These are phyloP conservation scores for Nannoperca australis DNA, from an alignment of 2,797 vertebrate genomes.

Conservation along the genomic window DNA sequence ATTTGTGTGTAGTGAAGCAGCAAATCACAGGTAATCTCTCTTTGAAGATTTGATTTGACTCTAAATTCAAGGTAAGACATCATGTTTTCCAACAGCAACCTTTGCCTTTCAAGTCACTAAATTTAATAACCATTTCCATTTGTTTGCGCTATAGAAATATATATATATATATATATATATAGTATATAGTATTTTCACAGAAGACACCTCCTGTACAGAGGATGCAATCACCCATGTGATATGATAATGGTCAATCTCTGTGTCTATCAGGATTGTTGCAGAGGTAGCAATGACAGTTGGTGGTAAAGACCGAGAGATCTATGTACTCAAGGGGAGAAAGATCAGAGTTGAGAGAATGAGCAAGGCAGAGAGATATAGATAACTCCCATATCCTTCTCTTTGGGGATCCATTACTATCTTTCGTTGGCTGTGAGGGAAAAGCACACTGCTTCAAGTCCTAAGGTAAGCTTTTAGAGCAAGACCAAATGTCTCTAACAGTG, in stretches of 20 bases:
- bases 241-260: constrained; percentile 60
- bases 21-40: constrained; percentile 39
- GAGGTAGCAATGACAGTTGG: constrained; percentile 57
- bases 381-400: constrained; percentile 68
- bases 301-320: constrained; percentile 47
- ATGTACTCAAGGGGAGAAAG: constrained; percentile 43
- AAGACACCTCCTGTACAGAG: constrained; percentile 29
- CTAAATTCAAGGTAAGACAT: constrained; percentile 22
- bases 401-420: constrained; percentile 76
- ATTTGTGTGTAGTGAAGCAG: constrained; percentile 31
- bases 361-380: constrained; percentile 61
- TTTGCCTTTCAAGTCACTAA: constrained; percentile 35
- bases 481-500: constrained; percentile 74
- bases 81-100: constrained; percentile 28
- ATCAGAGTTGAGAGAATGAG: constrained; percentile 47
- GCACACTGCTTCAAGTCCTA: constrained; percentile 62
- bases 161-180: neutral
- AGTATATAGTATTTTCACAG: constrained; percentile 21
- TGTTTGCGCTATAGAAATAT: neutral
- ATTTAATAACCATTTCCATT: constrained; percentile 28
- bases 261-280: constrained; percentile 63
- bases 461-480: constrained; percentile 79
- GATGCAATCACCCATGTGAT: constrained; percentile 59
- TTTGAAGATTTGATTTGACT: constrained; percentile 41
- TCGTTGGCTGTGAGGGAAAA: constrained; percentile 57